Evolutionary conservation across 2,888 invertebrate genomes (phyloP).

Genomic region (Ypsolopha scabrella): DNA sequence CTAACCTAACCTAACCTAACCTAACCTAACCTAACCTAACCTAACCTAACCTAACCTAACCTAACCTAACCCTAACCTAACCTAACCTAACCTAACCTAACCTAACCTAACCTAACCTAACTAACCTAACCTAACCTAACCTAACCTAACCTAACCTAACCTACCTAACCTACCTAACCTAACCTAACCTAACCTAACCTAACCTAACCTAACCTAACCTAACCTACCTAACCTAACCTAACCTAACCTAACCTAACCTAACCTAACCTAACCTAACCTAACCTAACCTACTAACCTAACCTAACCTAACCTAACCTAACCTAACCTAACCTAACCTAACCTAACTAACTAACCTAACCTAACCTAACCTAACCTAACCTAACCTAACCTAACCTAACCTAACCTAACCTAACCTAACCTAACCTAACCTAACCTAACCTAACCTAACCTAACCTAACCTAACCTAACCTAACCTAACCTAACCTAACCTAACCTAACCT

Average conservation of each 20-base stretch:
- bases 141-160: slow-evolving; percentile 14
- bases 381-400: slow-evolving; percentile 8
- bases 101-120: slow-evolving; percentile 12
- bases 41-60: slow-evolving; percentile 17
- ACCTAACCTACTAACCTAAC: slow-evolving; percentile 1
- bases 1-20: slow-evolving; percentile 15
- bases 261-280: slow-evolving; percentile 5
- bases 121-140: slow-evolving; percentile 11
- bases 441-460: slow-evolving; percentile 7
- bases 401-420: slow-evolving; percentile 9
- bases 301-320: slow-evolving; percentile 2
- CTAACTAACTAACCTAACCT: slow-evolving; percentile 17
- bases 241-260: slow-evolving; percentile 13
- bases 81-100: slow-evolving; percentile 16
- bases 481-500: slow-evolving; percentile 5
- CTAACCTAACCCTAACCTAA: slow-evolving; percentile 13
- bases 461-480: slow-evolving; percentile 6
- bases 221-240: slow-evolving; percentile 15
- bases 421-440: slow-evolving; percentile 6
- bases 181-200: slow-evolving; percentile 17
- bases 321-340: slow-evolving; percentile 16
- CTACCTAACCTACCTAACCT: slow-evolving; percentile 16
- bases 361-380: slow-evolving; percentile 8
- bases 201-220: slow-evolving; percentile 15
- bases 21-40: slow-evolving; percentile 12